Evolutionary conservation across 2,797 vertebrate species (phyloP).

Genomic region (Corythornis leucogaster): DNA sequence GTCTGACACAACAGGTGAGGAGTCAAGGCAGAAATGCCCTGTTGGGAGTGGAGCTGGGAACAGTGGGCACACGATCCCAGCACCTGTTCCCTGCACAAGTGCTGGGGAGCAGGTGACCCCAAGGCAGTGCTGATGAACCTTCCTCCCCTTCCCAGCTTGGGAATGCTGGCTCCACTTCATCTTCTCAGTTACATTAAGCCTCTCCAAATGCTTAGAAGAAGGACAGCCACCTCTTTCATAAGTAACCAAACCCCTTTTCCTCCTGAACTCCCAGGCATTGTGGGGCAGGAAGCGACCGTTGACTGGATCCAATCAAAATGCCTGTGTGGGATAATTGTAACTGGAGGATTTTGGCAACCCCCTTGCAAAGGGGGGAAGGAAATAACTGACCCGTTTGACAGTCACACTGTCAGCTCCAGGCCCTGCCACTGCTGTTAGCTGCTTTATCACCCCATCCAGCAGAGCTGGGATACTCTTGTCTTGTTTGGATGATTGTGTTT

Average conservation of each 20-base stretch:
- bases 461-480: conserved; percentile 60
- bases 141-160: background rate
- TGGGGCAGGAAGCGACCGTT: background rate
- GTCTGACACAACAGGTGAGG: background rate
- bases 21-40: fast-evolving
- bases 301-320: background rate
- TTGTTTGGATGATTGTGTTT: conserved; percentile 55
- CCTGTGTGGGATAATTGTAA: background rate
- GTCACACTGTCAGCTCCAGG: conserved; percentile 10
- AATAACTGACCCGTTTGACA: background rate
- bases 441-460: conserved; percentile 46
- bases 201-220: background rate
- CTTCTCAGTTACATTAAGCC: background rate
- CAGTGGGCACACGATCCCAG: background rate
- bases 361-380: background rate
- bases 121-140: background rate
- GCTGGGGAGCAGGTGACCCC: background rate
- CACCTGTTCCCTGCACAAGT: background rate
- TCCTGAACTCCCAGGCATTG: background rate
- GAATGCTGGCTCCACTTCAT: background rate
- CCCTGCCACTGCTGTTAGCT: conserved; percentile 24
- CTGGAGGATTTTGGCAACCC: background rate
- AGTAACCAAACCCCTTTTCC: background rate
- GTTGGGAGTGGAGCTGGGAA: background rate
- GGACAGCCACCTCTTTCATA: background rate